Evolutionary conservation across 2,888 invertebrate species (phyloP).

Genomic region (Vesta saturnalis): DNA sequence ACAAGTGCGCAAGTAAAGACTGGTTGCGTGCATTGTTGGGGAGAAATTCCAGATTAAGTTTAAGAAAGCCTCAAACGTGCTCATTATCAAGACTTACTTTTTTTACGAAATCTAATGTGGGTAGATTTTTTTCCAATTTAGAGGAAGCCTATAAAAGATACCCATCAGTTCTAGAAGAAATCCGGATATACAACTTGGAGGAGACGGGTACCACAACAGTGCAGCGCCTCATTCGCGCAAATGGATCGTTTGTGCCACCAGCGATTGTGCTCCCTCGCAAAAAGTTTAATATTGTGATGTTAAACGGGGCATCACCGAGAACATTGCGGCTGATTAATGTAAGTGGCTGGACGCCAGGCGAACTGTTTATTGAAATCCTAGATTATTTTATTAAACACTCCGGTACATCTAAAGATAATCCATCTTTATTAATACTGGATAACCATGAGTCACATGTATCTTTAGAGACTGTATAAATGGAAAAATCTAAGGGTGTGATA

Average conservation of each 20-base stretch:
- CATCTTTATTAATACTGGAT: too few species aligned
- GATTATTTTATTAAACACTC: not conserved
- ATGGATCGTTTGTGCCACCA: too few species aligned
- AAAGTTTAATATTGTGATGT: slow-evolving; percentile 7
- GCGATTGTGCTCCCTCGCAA: slow-evolving; percentile 10
- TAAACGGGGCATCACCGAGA: too few species aligned
- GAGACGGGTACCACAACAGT: slow-evolving; percentile 40
- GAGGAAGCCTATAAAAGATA: too few species aligned
- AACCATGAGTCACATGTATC: too few species aligned
- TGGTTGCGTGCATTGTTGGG: not conserved
- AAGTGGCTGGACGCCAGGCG: too few species aligned
- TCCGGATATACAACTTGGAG: too few species aligned
- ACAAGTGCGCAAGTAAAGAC: too few species aligned
- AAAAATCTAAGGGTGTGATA: not conserved
- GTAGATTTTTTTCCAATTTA: slow-evolving; percentile 33
- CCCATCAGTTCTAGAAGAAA: too few species aligned
- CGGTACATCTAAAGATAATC: too few species aligned
- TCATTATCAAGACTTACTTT: slow-evolving; percentile 33
- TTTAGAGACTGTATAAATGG: not conserved
- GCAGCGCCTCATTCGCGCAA: slow-evolving; percentile 21
- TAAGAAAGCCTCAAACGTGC: too few species aligned
- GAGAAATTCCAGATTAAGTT: slow-evolving; percentile 17
- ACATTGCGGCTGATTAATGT: too few species aligned
- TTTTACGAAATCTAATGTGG: slow-evolving; percentile 39
- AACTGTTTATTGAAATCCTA: not conserved